These are phyloP conservation scores for Byasa hedistus DNA, from an alignment of 2,888 invertebrate genomes.

Conservation along the genomic window DNA sequence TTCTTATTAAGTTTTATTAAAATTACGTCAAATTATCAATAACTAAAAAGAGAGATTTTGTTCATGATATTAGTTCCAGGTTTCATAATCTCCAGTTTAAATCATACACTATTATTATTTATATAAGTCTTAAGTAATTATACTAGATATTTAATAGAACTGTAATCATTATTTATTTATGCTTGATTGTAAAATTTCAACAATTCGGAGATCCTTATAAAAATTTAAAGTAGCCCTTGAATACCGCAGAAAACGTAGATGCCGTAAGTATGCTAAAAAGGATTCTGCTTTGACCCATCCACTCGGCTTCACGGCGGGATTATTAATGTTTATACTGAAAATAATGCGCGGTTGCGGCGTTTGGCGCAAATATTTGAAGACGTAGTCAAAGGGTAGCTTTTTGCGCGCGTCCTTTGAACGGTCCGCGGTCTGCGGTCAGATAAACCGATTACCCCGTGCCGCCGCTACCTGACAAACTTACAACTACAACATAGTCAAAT, in stretches of 20 bases:
- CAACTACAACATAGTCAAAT: slow-evolving; percentile 15
- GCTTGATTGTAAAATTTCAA: not conserved
- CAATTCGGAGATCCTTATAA: not conserved
- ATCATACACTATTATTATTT: no score
- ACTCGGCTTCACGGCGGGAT: slow-evolving; percentile 57
- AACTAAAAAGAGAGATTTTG: no score
- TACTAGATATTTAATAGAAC: no score
- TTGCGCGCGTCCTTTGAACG: slow-evolving; percentile 69
- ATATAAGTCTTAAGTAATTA: no score
- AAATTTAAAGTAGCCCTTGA: not conserved
- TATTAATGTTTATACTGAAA: slow-evolving; percentile 76
- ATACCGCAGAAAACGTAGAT: not conserved
- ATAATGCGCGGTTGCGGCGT: slow-evolving; percentile 73
- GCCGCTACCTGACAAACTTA: slow-evolving; percentile 28
- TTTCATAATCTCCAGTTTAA: no score
- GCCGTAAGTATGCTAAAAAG: slow-evolving; percentile 40
- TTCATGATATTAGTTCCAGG: no score
- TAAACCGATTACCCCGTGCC: slow-evolving; percentile 65
- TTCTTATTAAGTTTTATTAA: not conserved
- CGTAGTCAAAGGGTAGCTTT: slow-evolving; percentile 73
- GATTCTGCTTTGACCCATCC: slow-evolving; percentile 55
- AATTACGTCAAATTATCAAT: not conserved
- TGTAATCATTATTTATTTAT: no score
- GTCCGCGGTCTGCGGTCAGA: slow-evolving; percentile 66
- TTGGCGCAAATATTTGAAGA: slow-evolving; percentile 76